phyloP scores from a whole-genome alignment of 1,140 invertebrate species.

The Drosophila pallidifrons region DNA sequence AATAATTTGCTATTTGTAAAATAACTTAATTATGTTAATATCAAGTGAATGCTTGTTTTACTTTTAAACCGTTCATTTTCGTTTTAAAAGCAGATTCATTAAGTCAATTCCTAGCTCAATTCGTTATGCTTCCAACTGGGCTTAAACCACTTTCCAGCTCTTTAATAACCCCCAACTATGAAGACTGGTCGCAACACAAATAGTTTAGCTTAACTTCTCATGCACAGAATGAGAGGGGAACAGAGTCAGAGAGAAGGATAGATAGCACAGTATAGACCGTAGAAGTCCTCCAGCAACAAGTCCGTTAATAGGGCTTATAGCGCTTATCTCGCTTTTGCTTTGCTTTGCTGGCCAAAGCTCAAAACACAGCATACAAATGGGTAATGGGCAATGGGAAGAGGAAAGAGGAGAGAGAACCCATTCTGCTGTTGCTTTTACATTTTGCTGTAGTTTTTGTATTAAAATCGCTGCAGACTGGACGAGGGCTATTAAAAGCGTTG shows the following conservation, averaged over 20 bases:
- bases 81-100: not conserved
- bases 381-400: slow-evolving; percentile 15
- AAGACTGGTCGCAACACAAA: slow-evolving; percentile 4
- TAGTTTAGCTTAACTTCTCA: slow-evolving; percentile 39
- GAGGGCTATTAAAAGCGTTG: slow-evolving; percentile 72
- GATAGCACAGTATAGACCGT: not conserved
- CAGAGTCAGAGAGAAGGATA: not conserved
- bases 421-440: slow-evolving; percentile 54
- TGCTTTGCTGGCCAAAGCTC: slow-evolving; percentile 27
- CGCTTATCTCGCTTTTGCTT: slow-evolving; percentile 69
- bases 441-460: slow-evolving; percentile 79
- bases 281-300: slow-evolving; percentile 35
- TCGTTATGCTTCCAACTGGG: not conserved
- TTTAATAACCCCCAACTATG: slow-evolving; percentile 22
- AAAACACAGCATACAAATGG: slow-evolving; percentile 60
- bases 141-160: slow-evolving; percentile 4
- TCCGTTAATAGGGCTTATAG: slow-evolving; percentile 73
- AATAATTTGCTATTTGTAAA: too few relatives aligned
- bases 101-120: not conserved
- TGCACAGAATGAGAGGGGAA: not conserved
- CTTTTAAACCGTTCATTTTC: too few relatives aligned
- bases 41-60: too few relatives aligned
- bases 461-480: slow-evolving; percentile 75
- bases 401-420: not conserved
- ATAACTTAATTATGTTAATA: too few relatives aligned